These are phyloP conservation scores for Enteromius trimaculatus DNA, from an alignment of 2,797 vertebrate genomes.

Conservation along the genomic window DNA sequence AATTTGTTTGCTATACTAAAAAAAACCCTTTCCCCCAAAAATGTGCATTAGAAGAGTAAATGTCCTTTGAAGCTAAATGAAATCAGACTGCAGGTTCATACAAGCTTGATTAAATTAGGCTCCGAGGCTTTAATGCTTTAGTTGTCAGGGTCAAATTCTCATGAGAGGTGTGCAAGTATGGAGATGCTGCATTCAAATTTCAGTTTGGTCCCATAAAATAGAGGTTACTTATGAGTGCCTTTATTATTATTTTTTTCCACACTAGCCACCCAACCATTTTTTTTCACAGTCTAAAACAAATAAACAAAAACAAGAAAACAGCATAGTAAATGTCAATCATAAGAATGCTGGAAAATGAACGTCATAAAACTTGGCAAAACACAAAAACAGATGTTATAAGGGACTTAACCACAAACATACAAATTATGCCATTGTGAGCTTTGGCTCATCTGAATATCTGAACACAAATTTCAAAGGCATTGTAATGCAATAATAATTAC, in stretches of 20 bases:
- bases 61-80: neutral
- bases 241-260: slow-evolving; percentile 36
- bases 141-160: neutral
- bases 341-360: slow-evolving; percentile 47
- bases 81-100: slow-evolving; percentile 9
- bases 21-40: neutral
- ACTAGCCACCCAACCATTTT: slow-evolving; percentile 47
- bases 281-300: slow-evolving; percentile 59
- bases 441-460: slow-evolving; percentile 11
- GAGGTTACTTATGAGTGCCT: slow-evolving; percentile 55
- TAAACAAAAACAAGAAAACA: slow-evolving; percentile 24
- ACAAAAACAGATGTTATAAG: slow-evolving; percentile 37
- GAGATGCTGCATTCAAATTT: slow-evolving; percentile 30
- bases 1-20: neutral
- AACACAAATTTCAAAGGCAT: slow-evolving; percentile 41
- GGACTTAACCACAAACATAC: slow-evolving; percentile 17
- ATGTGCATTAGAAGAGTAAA: slow-evolving; percentile 11
- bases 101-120: slow-evolving; percentile 17
- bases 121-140: slow-evolving; percentile 20
- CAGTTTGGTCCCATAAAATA: slow-evolving; percentile 49
- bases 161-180: neutral
- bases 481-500: slow-evolving; percentile 41
- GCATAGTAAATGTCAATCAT: slow-evolving; percentile 50
- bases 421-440: slow-evolving; percentile 20
- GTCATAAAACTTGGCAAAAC: slow-evolving; percentile 45